These are phyloP conservation scores for Lymantria dispar DNA, from an alignment of 2,888 invertebrate genomes.

Conservation along the genomic window DNA sequence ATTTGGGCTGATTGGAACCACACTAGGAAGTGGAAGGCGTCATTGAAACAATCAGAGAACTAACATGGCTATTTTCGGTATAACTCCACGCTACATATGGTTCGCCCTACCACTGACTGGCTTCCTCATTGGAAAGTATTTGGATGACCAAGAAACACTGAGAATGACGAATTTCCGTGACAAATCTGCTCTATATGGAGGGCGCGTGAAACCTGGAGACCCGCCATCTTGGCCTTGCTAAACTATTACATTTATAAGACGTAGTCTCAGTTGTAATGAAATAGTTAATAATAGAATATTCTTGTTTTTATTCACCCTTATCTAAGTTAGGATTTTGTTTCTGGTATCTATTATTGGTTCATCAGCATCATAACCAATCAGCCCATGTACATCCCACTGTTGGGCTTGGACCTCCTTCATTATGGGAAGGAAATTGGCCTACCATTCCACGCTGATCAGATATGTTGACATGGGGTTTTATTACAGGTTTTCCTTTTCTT, in stretches of 20 bases:
- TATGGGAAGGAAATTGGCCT: no score
- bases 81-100: conserved; percentile 78
- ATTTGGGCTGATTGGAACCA: conserved; percentile 89
- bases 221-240: conserved; percentile 88
- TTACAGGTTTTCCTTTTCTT: no score
- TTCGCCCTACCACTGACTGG: conserved; percentile 81
- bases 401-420: no score
- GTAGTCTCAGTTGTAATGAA: conserved; percentile 26
- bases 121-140: conserved; percentile 82
- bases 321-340: no score
- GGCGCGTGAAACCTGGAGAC: conserved; percentile 84
- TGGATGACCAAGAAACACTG: conserved; percentile 87
- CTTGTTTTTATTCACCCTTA: conserved; percentile 7
- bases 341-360: no score
- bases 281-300: conserved; percentile 22
- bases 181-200: conserved; percentile 89
- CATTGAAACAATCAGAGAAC: conserved; percentile 43
- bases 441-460: no score
- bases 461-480: no score
- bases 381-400: no score
- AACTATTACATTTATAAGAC: conserved; percentile 5
- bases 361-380: no score
- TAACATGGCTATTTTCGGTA: conserved; percentile 81
- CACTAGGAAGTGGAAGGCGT: conserved; percentile 87
- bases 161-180: conserved; percentile 89